These are phyloP conservation scores for Pectinophora gossypiella DNA, from an alignment of 1,140 invertebrate genomes.

Conservation along the genomic window DNA sequence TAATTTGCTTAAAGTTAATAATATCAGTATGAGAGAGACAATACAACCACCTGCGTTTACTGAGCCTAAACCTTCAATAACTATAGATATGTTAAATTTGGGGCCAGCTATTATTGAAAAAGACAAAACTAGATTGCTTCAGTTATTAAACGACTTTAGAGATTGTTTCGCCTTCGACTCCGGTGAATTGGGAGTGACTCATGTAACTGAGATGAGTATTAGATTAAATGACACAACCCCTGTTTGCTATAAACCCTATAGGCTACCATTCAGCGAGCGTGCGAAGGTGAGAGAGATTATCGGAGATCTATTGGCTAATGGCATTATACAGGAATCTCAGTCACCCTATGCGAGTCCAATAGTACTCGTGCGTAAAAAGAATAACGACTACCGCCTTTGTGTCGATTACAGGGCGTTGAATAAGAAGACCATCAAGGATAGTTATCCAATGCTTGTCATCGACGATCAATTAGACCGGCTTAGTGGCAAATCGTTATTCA, in stretches of 20 bases:
- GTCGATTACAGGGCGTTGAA: not conserved
- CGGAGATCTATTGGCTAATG: not conserved
- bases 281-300: not conserved
- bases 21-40: not conserved
- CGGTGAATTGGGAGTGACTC: not conserved
- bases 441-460: not conserved
- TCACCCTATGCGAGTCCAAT: not conserved
- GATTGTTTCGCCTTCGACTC: constrained; percentile 8
- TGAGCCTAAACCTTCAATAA: not conserved
- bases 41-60: not conserved
- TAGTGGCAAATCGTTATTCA: not conserved
- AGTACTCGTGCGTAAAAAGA: not conserved
- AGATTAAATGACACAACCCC: constrained; percentile 1
- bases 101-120: not conserved
- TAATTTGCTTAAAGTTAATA: not conserved
- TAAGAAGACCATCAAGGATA: not conserved
- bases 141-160: constrained; percentile 6
- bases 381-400: not conserved
- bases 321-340: not conserved
- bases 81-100: constrained; percentile 6
- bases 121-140: not conserved
- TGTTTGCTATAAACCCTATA: not conserved
- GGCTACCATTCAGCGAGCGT: not conserved
- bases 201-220: constrained; percentile 7
- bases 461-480: not conserved